Percentiles rank a stretch among this genome's conserved stretches.
Evolutionary conservation across 2,113 vertebrate genomes (phyloP).

Genomic region (Protomyctophum bolini): DNA sequence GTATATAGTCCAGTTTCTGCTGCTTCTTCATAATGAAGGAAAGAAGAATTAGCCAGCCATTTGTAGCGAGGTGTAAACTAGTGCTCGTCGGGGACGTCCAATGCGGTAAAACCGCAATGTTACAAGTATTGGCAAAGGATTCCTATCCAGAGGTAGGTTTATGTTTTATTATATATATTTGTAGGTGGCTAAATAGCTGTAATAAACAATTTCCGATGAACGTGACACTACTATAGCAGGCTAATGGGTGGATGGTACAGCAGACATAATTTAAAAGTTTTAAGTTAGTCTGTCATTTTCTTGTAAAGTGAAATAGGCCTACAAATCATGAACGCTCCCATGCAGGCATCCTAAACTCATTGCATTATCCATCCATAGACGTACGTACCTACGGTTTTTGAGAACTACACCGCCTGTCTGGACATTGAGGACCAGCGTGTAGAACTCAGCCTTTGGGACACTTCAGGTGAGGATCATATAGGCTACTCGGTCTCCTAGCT

Average conservation of each 20-base stretch:
- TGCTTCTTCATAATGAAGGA: slow-evolving; percentile 85
- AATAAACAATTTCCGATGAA: no score
- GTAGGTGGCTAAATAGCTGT: no score
- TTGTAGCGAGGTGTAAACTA: slow-evolving; percentile 89
- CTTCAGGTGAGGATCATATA: slow-evolving; percentile 84
- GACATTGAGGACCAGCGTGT: slow-evolving; percentile 92
- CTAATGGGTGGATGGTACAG: no score
- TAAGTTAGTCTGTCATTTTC: no score
- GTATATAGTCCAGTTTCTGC: neutral
- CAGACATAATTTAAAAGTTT: no score
- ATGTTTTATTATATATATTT: neutral
- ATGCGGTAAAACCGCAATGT: slow-evolving; percentile 96
- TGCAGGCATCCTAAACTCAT: slow-evolving; percentile 1
- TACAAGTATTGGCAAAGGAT: slow-evolving; percentile 94
- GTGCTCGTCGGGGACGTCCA: slow-evolving; percentile 95
- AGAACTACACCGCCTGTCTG: slow-evolving; percentile 95
- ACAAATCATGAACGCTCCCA: no score
- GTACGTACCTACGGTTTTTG: slow-evolving; percentile 94
- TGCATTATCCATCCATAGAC: slow-evolving; percentile 76
- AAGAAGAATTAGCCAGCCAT: slow-evolving; percentile 83
- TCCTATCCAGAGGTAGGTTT: slow-evolving; percentile 91
- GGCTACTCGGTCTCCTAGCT: neutral
- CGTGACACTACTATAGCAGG: no score
- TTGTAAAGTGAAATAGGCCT: no score
- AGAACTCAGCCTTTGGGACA: slow-evolving; percentile 96